Conservation (phyloP, 2,888 invertebrate genomes). For the Thumatha senex region DNA sequence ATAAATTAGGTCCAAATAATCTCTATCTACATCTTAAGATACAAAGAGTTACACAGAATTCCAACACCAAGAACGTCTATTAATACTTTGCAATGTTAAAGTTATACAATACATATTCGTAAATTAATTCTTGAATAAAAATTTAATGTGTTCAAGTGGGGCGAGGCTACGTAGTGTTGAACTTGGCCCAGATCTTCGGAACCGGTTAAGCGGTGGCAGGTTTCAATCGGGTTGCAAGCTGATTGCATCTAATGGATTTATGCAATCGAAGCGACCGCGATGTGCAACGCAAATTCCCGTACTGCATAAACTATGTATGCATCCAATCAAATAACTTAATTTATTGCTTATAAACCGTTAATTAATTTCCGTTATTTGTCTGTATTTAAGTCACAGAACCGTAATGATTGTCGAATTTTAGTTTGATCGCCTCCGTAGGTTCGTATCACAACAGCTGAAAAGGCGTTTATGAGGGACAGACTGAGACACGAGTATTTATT, state of each 20-base stretch:
- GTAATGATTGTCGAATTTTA: no score
- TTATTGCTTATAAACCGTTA: no score
- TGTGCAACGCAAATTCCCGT: constrained; percentile 22
- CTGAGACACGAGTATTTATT: no score
- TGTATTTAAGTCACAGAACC: no score
- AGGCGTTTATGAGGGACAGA: no score
- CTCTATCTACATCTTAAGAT: no score
- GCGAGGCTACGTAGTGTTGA: constrained; percentile 28
- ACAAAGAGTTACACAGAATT: neutral
- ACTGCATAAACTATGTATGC: constrained; percentile 14
- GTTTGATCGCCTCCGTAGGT: no score
- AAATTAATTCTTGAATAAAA: constrained; percentile 2
- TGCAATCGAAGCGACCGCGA: constrained; percentile 31
- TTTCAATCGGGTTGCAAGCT: constrained; percentile 17
- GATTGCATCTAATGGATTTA: constrained; percentile 29
- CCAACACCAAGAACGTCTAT: neutral
- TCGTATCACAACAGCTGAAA: no score
- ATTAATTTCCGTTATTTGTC: no score
- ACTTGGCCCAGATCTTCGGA: constrained; percentile 49
- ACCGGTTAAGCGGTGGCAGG: constrained; percentile 43
- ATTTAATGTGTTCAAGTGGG: constrained; percentile 11
- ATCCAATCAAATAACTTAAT: constrained; percentile 9
- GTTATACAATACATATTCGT: neutral
- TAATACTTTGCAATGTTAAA: neutral
- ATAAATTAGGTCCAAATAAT: no score